phyloP scores from a whole-genome alignment of 2,113 vertebrate species.

The Phodopus roborovskii region DNA sequence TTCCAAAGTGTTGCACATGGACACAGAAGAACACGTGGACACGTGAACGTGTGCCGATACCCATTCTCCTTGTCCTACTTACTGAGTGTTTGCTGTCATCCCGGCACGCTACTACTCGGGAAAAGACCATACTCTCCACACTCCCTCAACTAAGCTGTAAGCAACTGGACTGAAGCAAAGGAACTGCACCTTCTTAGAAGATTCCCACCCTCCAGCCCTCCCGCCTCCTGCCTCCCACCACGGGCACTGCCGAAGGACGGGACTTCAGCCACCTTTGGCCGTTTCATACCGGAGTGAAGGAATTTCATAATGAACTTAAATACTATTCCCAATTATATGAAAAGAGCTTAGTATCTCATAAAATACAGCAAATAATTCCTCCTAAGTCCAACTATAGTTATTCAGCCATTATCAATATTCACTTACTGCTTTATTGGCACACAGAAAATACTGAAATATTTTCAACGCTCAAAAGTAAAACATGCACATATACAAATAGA shows the following conservation, averaged over 20 bases:
- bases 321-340: not conserved
- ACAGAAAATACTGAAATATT: slow-evolving; percentile 49
- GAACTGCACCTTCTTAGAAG: not conserved
- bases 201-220: not conserved
- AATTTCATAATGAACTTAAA: slow-evolving; percentile 30
- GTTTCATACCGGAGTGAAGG: not conserved
- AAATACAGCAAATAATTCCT: slow-evolving; percentile 36
- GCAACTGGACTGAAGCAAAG: not conserved
- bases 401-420: slow-evolving; percentile 29
- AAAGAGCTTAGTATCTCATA: slow-evolving; percentile 41
- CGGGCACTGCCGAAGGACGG: not conserved
- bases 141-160: not conserved
- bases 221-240: not conserved
- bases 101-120: not conserved
- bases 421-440: slow-evolving; percentile 17
- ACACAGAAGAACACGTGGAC: too few species aligned
- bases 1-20: not conserved
- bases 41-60: not conserved
- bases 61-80: not conserved
- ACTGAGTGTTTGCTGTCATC: not conserved
- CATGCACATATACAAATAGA: not conserved
- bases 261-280: not conserved
- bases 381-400: slow-evolving; percentile 7
- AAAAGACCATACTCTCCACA: not conserved
- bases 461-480: slow-evolving; percentile 33